Evolutionary conservation across 1,140 invertebrate genomes (phyloP).

Genomic region (Alviniconcha marisindica): DNA sequence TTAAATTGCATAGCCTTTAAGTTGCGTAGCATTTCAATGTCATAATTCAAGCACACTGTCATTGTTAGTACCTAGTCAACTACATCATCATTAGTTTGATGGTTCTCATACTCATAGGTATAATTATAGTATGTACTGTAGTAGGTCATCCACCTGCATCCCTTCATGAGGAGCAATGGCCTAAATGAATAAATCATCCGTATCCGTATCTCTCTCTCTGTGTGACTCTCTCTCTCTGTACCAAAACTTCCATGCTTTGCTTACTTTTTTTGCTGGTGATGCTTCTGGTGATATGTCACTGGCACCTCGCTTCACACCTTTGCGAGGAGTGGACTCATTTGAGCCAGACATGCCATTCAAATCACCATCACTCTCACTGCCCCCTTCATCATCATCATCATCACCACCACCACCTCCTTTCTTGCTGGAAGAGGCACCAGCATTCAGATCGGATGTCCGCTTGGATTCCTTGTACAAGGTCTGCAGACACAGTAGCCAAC

Average conservation of each 20-base stretch:
- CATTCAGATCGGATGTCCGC: conserved; percentile 65
- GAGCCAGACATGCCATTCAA: conserved; percentile 19
- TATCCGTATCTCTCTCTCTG: too few relatives aligned
- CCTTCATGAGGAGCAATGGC: too few relatives aligned
- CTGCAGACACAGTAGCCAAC: too few relatives aligned
- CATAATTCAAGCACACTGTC: too few relatives aligned
- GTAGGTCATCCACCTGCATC: too few relatives aligned
- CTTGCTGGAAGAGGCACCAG: conserved; percentile 56
- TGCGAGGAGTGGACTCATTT: conserved; percentile 1
- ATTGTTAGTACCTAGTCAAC: too few relatives aligned
- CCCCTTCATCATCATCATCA: conserved; percentile 46
- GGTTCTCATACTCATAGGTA: too few relatives aligned
- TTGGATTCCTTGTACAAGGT: conserved; percentile 72
- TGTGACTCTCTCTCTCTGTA: conserved; percentile 46
- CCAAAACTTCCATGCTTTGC: background rate
- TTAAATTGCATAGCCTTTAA: too few relatives aligned
- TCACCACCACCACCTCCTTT: conserved; percentile 43
- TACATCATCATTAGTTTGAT: too few relatives aligned
- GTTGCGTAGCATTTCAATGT: too few relatives aligned
- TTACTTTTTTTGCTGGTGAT: conserved; percentile 26
- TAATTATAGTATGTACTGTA: too few relatives aligned
- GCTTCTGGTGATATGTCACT: conserved; percentile 32
- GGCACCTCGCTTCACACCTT: conserved; percentile 38
- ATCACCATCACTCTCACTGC: conserved; percentile 45
- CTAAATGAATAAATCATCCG: too few relatives aligned